A percentile compares a stretch with the other conserved stretches of the same genome.
Evolutionary conservation across 2,113 vertebrate genomes (phyloP).

Genomic region (Seriola quinqueradiata): DNA sequence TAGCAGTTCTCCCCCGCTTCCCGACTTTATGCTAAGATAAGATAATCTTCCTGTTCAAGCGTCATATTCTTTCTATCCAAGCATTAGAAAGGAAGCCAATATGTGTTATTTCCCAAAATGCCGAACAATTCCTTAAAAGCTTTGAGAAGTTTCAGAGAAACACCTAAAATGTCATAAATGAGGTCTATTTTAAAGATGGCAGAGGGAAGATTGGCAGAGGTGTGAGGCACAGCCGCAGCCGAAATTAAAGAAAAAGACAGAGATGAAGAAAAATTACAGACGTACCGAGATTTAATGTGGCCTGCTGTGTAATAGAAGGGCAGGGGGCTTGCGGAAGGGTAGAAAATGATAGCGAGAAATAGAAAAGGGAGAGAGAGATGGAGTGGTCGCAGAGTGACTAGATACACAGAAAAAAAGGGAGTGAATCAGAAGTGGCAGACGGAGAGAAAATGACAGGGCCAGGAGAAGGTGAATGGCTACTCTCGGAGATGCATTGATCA

Average conservation of each 20-base stretch:
- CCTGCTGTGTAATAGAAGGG: conserved; percentile 22
- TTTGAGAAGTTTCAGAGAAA: not conserved
- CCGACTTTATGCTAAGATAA: too few species aligned
- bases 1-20: too few species aligned
- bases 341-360: conserved; percentile 25
- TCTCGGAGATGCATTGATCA: conserved; percentile 63
- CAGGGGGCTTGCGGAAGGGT: conserved; percentile 11
- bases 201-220: not conserved
- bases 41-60: too few species aligned
- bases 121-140: not conserved
- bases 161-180: not conserved
- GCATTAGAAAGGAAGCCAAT: not conserved
- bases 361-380: conserved; percentile 11
- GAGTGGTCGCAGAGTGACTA: conserved; percentile 4
- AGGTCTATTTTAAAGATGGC: conserved; percentile 5
- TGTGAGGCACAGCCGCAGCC: not conserved
- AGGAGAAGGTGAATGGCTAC: conserved; percentile 59
- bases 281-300: conserved; percentile 38
- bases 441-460: conserved; percentile 55
- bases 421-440: conserved; percentile 43
- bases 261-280: conserved; percentile 34
- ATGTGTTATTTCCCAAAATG: not conserved
- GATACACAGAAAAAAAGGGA: conserved; percentile 20
- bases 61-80: not conserved
- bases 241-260: conserved; percentile 38